A percentile compares a stretch with the other conserved stretches of the same genome.
phyloP scores from a whole-genome alignment of 2,113 vertebrate species.

The Rhinoptilus africanus region DNA sequence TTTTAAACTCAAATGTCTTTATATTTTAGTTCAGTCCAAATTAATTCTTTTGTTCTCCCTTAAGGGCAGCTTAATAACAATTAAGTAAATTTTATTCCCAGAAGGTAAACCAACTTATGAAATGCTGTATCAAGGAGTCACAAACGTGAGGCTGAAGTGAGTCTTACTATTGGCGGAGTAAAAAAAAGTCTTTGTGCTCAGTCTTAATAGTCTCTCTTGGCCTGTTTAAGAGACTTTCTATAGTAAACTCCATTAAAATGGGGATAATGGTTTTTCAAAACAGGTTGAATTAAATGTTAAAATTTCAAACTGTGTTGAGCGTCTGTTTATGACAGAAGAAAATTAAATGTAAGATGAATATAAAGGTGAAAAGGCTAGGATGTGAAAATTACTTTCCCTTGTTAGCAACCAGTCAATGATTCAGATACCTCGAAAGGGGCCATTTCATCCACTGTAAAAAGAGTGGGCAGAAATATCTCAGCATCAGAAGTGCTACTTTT shows the following conservation, averaged over 20 bases:
- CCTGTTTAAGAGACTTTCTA: background rate
- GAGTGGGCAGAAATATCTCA: background rate
- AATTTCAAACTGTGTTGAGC: background rate
- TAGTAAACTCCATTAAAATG: background rate
- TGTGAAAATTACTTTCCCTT: background rate
- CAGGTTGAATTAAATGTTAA: conserved; percentile 12
- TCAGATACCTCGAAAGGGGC: background rate
- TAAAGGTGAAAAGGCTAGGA: background rate
- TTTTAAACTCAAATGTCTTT: background rate
- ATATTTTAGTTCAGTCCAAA: background rate
- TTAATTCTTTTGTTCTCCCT: conserved; percentile 17
- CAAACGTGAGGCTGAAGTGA: background rate
- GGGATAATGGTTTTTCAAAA: conserved; percentile 26
- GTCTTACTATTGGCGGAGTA: background rate
- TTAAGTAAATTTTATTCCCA: background rate
- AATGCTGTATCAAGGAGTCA: background rate
- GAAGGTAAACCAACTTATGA: background rate
- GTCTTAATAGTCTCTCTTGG: background rate
- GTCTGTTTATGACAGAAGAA: conserved; percentile 12
- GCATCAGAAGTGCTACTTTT: background rate
- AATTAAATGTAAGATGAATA: conserved; percentile 4
- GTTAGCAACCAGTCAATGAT: background rate
- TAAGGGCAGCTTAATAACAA: conserved; percentile 3
- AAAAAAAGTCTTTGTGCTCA: background rate
- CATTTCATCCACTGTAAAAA: background rate